Percentiles rank a stretch among this genome's conserved stretches.
phyloP scores from a whole-genome alignment of 2,113 vertebrate genomes.

The Phoxinus phoxinus region DNA sequence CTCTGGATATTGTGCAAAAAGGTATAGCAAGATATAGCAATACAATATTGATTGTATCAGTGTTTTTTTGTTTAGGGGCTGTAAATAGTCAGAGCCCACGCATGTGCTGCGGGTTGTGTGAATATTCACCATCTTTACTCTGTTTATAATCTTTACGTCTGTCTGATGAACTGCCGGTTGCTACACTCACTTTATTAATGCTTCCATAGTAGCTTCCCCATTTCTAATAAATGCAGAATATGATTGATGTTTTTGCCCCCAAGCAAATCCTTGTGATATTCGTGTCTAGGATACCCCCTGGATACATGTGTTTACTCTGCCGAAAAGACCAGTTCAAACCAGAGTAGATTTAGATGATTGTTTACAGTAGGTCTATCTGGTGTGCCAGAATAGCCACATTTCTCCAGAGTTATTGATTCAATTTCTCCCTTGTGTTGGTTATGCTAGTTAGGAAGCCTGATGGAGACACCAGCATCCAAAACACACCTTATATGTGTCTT shows the following conservation, averaged over 20 bases:
- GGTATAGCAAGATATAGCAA: not conserved
- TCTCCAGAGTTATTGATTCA: not conserved
- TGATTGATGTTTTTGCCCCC: constrained; percentile 14
- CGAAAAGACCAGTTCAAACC: not conserved
- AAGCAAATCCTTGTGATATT: not conserved
- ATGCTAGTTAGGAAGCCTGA: not conserved
- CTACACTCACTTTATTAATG: not conserved
- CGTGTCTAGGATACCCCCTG: not conserved
- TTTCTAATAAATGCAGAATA: constrained; percentile 8
- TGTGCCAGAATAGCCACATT: not conserved
- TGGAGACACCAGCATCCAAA: not conserved
- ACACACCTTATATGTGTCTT: not conserved
- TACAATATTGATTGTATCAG: not conserved
- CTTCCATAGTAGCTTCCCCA: constrained; percentile 15
- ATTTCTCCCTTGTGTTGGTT: not conserved
- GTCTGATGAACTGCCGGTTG: not conserved
- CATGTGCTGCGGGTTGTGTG: not conserved
- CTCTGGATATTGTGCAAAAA: not conserved
- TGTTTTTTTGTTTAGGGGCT: not conserved
- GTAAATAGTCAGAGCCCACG: not conserved
- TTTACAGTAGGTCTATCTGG: not conserved
- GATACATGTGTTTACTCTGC: not conserved
- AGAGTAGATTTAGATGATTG: not conserved
- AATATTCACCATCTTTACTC: constrained; percentile 4
- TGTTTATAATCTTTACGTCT: not conserved